Conservation (phyloP, 2,888 invertebrate genomes). For the Diaprepes abbreviatus region DNA sequence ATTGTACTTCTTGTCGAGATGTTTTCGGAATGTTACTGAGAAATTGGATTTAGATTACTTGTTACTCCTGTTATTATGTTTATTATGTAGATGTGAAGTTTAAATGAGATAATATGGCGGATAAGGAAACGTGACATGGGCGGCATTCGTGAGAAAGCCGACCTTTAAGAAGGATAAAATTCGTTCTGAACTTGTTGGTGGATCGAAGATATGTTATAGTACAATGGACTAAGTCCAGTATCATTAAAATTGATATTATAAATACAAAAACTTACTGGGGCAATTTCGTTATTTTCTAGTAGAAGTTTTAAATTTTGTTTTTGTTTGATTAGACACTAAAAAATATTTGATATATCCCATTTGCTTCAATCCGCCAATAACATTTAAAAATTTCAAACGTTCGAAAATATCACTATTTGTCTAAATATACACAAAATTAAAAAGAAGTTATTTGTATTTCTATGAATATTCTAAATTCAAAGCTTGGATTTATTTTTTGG, state of each 20-base stretch:
- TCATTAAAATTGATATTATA: neutral
- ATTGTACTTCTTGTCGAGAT: slow-evolving; percentile 11
- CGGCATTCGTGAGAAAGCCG: slow-evolving; percentile 32
- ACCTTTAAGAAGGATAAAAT: slow-evolving; percentile 23
- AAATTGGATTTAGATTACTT: slow-evolving; percentile 42
- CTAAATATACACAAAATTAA: too few species aligned
- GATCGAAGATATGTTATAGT: neutral
- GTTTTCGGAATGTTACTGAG: slow-evolving; percentile 34
- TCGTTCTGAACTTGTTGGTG: slow-evolving; percentile 6
- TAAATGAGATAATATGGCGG: slow-evolving; percentile 33
- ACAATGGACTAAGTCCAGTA: slow-evolving; percentile 13
- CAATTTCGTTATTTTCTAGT: too few species aligned
- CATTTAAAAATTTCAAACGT: too few species aligned
- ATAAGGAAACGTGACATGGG: slow-evolving; percentile 31
- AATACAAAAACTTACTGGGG: neutral
- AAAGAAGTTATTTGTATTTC: too few species aligned
- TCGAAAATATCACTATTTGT: too few species aligned
- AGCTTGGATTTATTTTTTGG: too few species aligned
- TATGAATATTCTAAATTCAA: too few species aligned
- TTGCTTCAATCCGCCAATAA: too few species aligned
- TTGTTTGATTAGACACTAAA: too few species aligned
- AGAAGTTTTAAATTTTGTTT: too few species aligned
- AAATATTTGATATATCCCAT: too few species aligned
- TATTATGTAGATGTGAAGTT: slow-evolving; percentile 36
- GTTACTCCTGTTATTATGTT: slow-evolving; percentile 36